A percentile compares a stretch with the other conserved stretches of the same genome.
Conservation (phyloP, 1,140 invertebrate species). For the honey bee (Apis mellifera) region Amel_HAv3.1 CM009942.2:6482001-6482500, state of each 20-base stretch:
- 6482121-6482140: conserved; percentile 10
- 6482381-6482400: background rate
- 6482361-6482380: conserved; percentile 16
- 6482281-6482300: background rate
- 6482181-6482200: conserved; percentile 26
- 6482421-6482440: too few species aligned
- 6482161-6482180: conserved; percentile 32
- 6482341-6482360: too few species aligned
- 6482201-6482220: conserved; percentile 38
- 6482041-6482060: conserved; percentile 64
- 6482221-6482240: conserved; percentile 56
- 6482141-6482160: conserved; percentile 1
- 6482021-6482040: conserved; percentile 32
- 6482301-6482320: background rate
- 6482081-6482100: background rate
- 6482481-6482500: too few species aligned
- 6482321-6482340: background rate
- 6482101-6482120: background rate
- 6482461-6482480: background rate
- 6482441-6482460: background rate
- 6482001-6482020: conserved; percentile 45
- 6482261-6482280: conserved; percentile 9
- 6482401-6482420: too few species aligned
- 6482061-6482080: conserved; percentile 21
- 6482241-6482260: conserved; percentile 32